A percentile compares a stretch with the other conserved stretches of the same genome.
Conservation (phyloP, 2,797 vertebrate genomes). For the Siniperca scherzeri region DNA sequence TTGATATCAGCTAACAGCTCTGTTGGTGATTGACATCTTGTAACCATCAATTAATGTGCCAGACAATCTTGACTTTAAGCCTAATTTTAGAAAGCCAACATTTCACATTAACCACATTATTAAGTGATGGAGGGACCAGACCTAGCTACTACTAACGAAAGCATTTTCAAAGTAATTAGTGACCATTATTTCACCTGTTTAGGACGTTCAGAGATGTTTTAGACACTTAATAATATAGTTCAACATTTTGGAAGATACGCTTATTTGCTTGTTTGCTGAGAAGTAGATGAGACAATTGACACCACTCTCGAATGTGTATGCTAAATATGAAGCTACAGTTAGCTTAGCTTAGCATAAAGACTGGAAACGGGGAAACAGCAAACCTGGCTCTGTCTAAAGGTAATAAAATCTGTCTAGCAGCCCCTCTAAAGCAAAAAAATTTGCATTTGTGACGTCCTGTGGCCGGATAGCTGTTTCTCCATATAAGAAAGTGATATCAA, state of each 20-base stretch:
- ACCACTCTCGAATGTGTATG: not conserved
- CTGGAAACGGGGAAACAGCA: not conserved
- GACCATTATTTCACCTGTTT: not conserved
- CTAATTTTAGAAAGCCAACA: not conserved
- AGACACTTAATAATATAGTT: not conserved
- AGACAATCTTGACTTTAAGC: conserved; percentile 5
- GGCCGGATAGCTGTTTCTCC: not conserved
- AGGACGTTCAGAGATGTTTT: not conserved
- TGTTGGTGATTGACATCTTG: conserved; percentile 53
- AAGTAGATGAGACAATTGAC: not conserved
- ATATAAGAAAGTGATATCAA: not conserved
- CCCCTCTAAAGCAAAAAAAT: not conserved
- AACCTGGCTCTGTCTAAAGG: not conserved
- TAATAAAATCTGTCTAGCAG: not conserved
- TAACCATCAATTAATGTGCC: conserved; percentile 26
- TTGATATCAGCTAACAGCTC: conserved; percentile 28
- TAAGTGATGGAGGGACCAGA: not conserved
- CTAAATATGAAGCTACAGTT: not conserved
- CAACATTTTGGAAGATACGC: not conserved
- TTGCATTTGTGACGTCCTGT: not conserved
- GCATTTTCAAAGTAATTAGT: not conserved
- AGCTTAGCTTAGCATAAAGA: not conserved
- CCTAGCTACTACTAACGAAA: not conserved
- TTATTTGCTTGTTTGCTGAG: not conserved
- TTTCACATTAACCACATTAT: not conserved